phyloP scores from a whole-genome alignment of 2,888 invertebrate genomes.

The Agrilus biguttatus region DNA sequence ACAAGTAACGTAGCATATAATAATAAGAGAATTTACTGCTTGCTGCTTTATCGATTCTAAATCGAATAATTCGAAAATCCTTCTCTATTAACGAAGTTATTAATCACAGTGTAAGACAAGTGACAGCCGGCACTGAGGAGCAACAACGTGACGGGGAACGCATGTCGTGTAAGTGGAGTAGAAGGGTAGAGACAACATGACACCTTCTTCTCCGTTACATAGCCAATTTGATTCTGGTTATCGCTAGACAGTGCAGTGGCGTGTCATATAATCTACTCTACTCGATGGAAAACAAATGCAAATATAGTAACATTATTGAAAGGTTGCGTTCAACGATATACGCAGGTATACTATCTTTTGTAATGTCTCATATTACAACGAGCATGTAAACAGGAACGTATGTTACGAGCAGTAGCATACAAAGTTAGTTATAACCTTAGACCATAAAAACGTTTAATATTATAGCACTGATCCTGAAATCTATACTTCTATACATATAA shows the following conservation, averaged over 20 bases:
- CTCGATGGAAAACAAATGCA: background rate
- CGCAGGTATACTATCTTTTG: no score
- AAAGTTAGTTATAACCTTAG: no score
- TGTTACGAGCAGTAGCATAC: no score
- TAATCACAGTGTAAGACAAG: constrained; percentile 29
- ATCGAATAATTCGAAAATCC: constrained; percentile 20
- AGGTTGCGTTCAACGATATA: no score
- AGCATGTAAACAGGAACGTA: no score
- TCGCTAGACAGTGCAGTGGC: no score
- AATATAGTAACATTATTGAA: background rate
- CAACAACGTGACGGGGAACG: constrained; percentile 25
- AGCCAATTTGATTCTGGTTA: no score
- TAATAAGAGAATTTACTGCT: background rate
- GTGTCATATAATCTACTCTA: background rate
- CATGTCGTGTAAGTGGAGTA: constrained; percentile 25
- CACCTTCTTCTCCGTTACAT: constrained; percentile 11
- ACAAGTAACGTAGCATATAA: no score
- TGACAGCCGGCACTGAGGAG: constrained; percentile 19
- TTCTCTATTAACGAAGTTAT: constrained; percentile 24
- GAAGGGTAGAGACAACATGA: constrained; percentile 27
- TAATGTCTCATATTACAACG: no score
- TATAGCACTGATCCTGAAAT: no score
- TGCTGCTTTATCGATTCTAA: constrained; percentile 16
- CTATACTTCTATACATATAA: no score
- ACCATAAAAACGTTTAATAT: no score